Evolutionary conservation across 2,113 vertebrate species (phyloP), one percentile per base, ranked within the genome.

Genomic region (Tringa solitaria): DNA sequence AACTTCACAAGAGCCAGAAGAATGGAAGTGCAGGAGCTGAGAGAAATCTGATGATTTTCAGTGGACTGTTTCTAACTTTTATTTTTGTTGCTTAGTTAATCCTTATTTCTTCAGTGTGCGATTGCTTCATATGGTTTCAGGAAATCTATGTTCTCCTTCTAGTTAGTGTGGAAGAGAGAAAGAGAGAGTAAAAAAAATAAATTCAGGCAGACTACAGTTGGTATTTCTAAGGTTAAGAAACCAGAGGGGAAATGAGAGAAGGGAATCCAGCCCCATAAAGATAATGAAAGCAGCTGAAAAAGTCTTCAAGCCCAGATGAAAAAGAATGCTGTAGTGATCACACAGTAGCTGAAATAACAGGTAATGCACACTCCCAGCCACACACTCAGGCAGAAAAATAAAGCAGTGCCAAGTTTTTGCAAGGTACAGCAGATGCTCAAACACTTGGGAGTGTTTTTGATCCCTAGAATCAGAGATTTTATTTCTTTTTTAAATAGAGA

Each of bases 161-260:
- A 53, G 64, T 72, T 93, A 30, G 33, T 26, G 20, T 65, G 50
- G 48, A 87, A 94, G 22, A 89, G 33, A 60, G 57, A 76, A 46
- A 76, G 43, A 54, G 26, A 54, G 45, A 68, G 10, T 48, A 22
- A 41, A 39, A 63, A 84, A 82, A 61, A 33, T 28, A 72, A 87
- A 81, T 35, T 75, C 56, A 63, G 56, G 46, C 18, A 92, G 60
- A 39, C 48, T 81, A 46, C 15, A 43, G 57, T 46, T 87, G 78
- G 9, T 93, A 54, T 80, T 95, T 73, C 73, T 92, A 45, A 87
- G 41, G 88, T 94, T 83, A 90, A 85, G 82, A 95, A 93, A 69
- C 77, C 84, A 59, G 72, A 45, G 19, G 84, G 59, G 51, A 87
- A 91, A 87, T 48, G 63, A 89, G 46, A 84, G 75, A 93, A 87